Evolutionary conservation across 2,797 vertebrate species (phyloP).

Genomic region (Synaphobranchus kaupii): DNA sequence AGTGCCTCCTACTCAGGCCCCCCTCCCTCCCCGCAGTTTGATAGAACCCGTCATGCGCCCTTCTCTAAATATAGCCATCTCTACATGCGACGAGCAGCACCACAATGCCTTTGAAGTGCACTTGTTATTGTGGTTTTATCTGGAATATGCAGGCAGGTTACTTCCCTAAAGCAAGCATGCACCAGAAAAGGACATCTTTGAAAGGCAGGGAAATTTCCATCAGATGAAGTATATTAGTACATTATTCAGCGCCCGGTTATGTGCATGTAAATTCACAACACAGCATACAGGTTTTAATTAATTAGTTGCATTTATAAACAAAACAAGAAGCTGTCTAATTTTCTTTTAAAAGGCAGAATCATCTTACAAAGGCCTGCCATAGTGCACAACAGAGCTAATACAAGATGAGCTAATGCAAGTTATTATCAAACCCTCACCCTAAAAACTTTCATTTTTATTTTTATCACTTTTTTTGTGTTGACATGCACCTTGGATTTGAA

Average conservation of each 20-base stretch:
- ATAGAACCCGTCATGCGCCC: not conserved
- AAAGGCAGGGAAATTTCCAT: not conserved
- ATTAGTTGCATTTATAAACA: not conserved
- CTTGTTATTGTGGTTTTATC: not conserved
- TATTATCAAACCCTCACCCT: not conserved
- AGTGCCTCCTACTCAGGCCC: not conserved
- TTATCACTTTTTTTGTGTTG: too few relatives aligned
- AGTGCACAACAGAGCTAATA: not conserved
- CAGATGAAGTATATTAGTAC: not conserved
- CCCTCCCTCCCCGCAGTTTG: not conserved
- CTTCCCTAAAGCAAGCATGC: not conserved
- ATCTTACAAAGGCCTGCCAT: not conserved
- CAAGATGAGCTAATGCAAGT: not conserved
- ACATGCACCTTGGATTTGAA: not conserved
- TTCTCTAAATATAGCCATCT: not conserved
- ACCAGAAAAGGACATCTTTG: not conserved
- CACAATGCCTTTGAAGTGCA: not conserved
- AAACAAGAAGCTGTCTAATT: not conserved
- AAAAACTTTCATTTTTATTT: not conserved
- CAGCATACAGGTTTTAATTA: not conserved
- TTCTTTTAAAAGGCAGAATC: not conserved
- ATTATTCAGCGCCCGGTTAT: not conserved
- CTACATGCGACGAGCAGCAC: not conserved
- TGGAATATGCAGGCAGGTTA: conserved; percentile 12
- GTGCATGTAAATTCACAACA: not conserved